phyloP scores from a whole-genome alignment of 53 echinoderm and acorn worm species.

The Pentamera pediparva region DNA sequence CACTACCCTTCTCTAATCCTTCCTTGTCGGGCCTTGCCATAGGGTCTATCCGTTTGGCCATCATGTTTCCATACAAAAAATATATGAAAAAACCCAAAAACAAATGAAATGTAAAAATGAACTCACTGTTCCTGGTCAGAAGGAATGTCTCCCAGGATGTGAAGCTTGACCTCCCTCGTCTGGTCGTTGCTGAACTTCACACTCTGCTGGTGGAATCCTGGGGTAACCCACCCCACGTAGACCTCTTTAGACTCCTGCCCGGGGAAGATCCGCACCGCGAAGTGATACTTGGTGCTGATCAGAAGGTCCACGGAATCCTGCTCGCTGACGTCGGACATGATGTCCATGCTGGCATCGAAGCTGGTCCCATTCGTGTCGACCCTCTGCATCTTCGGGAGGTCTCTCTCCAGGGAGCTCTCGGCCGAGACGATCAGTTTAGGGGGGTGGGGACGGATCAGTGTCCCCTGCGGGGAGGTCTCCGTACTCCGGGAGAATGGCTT shows the following conservation, averaged over 20 bases:
- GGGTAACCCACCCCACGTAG: slow-evolving; percentile 92
- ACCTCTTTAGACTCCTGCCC: slow-evolving; percentile 86
- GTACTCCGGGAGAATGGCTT: slow-evolving; percentile 59
- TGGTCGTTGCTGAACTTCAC: slow-evolving; percentile 57
- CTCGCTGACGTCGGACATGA: slow-evolving; percentile 95
- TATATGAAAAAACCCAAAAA: neutral
- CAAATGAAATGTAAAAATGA: neutral
- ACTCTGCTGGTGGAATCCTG: slow-evolving; percentile 73
- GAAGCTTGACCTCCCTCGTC: slow-evolving; percentile 80
- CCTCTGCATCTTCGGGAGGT: slow-evolving; percentile 59
- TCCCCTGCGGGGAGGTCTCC: slow-evolving; percentile 70
- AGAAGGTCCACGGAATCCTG: slow-evolving; percentile 79
- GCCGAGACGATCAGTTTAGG: slow-evolving; percentile 56
- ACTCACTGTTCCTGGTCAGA: slow-evolving; percentile 89
- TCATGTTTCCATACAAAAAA: neutral
- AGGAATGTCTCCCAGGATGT: slow-evolving; percentile 74
- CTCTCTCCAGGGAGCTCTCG: slow-evolving; percentile 53
- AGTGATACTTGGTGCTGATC: slow-evolving; percentile 64
- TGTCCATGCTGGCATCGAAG: slow-evolving; percentile 84
- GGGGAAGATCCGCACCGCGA: slow-evolving; percentile 74
- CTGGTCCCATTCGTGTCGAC: slow-evolving; percentile 80
- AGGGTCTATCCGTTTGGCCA: no score
- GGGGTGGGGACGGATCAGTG: slow-evolving; percentile 47
- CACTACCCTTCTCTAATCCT: no score
- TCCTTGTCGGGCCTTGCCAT: no score